These are phyloP conservation scores for Mayetiola destructor DNA, from an alignment of 2,888 invertebrate genomes.

Conservation along the genomic window DNA sequence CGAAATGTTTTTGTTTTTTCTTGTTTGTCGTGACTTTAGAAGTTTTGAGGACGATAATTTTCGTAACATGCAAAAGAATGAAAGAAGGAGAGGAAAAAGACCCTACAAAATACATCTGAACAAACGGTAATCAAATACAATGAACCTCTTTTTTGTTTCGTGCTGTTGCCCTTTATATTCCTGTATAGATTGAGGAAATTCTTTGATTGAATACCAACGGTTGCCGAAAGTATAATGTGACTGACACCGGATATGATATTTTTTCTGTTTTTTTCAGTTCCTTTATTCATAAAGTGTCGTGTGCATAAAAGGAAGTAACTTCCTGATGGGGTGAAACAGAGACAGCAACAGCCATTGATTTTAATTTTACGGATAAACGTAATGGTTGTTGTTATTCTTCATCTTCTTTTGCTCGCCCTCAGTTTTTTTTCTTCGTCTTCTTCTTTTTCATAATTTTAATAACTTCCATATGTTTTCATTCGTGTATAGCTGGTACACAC, in stretches of 20 bases:
- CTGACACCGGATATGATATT: conserved; percentile 7
- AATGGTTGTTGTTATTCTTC: too few relatives aligned
- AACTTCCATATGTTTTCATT: too few relatives aligned
- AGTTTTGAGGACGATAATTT: too few relatives aligned
- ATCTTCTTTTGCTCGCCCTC: neutral
- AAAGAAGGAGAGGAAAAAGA: too few relatives aligned
- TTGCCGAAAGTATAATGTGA: neutral
- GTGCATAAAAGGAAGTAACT: neutral
- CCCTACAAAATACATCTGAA: too few relatives aligned
- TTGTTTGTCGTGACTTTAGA: neutral
- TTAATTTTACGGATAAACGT: too few relatives aligned
- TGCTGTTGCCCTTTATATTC: too few relatives aligned
- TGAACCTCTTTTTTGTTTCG: too few relatives aligned
- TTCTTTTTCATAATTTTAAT: too few relatives aligned
- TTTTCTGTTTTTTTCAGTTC: neutral
- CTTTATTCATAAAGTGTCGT: neutral
- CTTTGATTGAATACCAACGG: neutral
- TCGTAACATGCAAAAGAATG: too few relatives aligned
- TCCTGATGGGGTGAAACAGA: neutral
- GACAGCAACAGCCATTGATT: neutral
- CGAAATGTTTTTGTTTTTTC: neutral
- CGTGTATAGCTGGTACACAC: too few relatives aligned
- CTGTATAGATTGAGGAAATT: neutral
- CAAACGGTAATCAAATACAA: neutral
- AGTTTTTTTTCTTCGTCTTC: too few relatives aligned